Evolutionary conservation across 1,140 invertebrate genomes (phyloP).

Genomic region (Holcopasites calliopsidis): DNA sequence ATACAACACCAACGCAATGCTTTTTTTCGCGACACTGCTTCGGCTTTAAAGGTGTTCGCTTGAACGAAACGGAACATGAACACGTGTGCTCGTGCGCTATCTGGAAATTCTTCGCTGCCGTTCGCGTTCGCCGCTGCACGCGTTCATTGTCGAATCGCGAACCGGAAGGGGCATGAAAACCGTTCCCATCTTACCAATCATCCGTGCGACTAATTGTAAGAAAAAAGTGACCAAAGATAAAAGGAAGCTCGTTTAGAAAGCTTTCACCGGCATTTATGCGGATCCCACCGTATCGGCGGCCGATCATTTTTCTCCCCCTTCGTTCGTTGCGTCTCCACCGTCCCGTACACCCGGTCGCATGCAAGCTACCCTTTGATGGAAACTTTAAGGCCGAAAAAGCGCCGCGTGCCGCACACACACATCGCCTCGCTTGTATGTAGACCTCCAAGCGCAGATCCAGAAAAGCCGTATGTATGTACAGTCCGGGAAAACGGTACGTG

Average conservation of each 20-base stretch:
- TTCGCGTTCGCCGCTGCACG: too few species aligned
- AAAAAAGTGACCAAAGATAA: neutral
- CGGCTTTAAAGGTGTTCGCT: constrained; percentile 50
- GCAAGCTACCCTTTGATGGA: neutral
- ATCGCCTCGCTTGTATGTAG: constrained; percentile 52
- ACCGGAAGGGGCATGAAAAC: neutral
- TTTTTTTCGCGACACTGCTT: constrained; percentile 49
- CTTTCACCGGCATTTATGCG: too few species aligned
- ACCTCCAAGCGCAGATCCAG: constrained; percentile 20
- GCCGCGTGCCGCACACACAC: constrained; percentile 39
- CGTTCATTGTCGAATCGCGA: too few species aligned
- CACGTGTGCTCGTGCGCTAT: neutral
- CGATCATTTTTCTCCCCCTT: neutral
- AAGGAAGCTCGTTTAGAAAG: too few species aligned
- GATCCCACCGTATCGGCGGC: too few species aligned
- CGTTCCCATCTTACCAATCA: neutral
- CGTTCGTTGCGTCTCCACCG: constrained; percentile 4
- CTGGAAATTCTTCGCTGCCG: neutral
- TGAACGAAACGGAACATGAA: neutral
- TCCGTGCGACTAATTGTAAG: neutral
- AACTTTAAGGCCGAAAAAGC: constrained; percentile 56
- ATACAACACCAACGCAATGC: constrained; percentile 36
- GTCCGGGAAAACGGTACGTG: constrained; percentile 62
- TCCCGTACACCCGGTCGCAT: too few species aligned
- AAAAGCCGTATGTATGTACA: constrained; percentile 40